Percentiles rank a stretch among this genome's conserved stretches.
phyloP scores from a whole-genome alignment of 2,113 vertebrate genomes.

The Cichladusa arquata region DNA sequence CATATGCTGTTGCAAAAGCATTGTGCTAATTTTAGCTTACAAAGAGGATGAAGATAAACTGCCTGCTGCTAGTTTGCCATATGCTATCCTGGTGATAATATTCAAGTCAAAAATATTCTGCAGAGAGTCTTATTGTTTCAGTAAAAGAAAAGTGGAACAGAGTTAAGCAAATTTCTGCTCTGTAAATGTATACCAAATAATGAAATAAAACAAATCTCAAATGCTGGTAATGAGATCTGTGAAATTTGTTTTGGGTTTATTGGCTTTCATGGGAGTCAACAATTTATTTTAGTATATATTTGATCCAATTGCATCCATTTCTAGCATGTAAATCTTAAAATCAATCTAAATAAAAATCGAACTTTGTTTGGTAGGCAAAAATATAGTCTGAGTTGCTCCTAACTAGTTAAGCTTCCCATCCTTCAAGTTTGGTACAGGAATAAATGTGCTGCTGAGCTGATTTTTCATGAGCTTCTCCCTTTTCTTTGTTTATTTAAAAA shows the following conservation, averaged over 20 bases:
- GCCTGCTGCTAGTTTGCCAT: slow-evolving; percentile 92
- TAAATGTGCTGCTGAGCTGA: slow-evolving; percentile 75
- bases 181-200: slow-evolving; percentile 74
- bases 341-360: slow-evolving; percentile 84
- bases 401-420: slow-evolving; percentile 59
- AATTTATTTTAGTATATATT: slow-evolving; percentile 81
- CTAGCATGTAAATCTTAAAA: slow-evolving; percentile 84
- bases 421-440: slow-evolving; percentile 50
- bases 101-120: slow-evolving; percentile 86
- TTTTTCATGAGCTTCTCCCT: slow-evolving; percentile 83
- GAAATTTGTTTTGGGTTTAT: slow-evolving; percentile 79
- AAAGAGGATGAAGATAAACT: slow-evolving; percentile 99
- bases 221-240: slow-evolving; percentile 76
- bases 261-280: slow-evolving; percentile 78
- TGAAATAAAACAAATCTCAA: slow-evolving; percentile 75
- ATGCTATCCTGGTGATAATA: slow-evolving; percentile 90
- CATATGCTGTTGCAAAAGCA: slow-evolving; percentile 81
- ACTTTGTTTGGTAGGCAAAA: slow-evolving; percentile 68
- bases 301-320: slow-evolving; percentile 84
- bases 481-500: slow-evolving; percentile 54
- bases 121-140: slow-evolving; percentile 76
- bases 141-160: slow-evolving; percentile 54
- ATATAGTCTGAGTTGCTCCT: slow-evolving; percentile 57
- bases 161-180: slow-evolving; percentile 74
- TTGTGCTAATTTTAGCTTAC: slow-evolving; percentile 97